These are phyloP conservation scores for Cheilosia variabilis DNA, from an alignment of 2,888 invertebrate species.

Conservation along the genomic window DNA sequence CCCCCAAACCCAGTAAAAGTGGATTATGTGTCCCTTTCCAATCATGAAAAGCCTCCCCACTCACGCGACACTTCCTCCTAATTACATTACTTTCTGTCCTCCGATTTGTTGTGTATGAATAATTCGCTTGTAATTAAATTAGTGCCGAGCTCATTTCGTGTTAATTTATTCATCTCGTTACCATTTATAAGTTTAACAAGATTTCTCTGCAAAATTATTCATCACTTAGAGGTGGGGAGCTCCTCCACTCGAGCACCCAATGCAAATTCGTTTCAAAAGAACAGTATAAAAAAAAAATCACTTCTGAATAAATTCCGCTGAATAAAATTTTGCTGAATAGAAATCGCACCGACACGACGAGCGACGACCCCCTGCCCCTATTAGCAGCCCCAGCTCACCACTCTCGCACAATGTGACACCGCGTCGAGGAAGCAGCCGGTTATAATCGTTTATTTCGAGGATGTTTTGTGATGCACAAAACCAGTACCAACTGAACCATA, in stretches of 20 bases:
- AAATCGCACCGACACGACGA: background rate
- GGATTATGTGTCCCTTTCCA: background rate
- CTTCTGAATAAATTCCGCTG: slow-evolving; percentile 34
- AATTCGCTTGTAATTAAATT: slow-evolving; percentile 34
- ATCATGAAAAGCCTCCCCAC: background rate
- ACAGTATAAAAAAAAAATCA: background rate
- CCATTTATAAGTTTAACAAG: slow-evolving; percentile 16
- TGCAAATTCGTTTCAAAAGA: slow-evolving; percentile 3
- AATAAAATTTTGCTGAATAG: slow-evolving; percentile 26
- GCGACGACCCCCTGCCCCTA: background rate
- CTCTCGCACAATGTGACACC: background rate
- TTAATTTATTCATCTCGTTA: slow-evolving; percentile 49
- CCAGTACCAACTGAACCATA: slow-evolving; percentile 15
- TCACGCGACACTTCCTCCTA: slow-evolving; percentile 12
- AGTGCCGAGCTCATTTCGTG: slow-evolving; percentile 21
- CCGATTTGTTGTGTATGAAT: background rate
- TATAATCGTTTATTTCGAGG: slow-evolving; percentile 20
- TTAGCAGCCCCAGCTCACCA: slow-evolving; percentile 3
- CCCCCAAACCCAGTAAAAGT: background rate
- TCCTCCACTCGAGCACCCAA: background rate
- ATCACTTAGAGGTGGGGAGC: slow-evolving; percentile 9
- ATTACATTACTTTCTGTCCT: slow-evolving; percentile 17
- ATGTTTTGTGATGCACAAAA: slow-evolving; percentile 12
- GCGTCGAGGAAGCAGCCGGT: background rate
- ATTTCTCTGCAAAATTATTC: slow-evolving; percentile 25